Base-by-base conservation (phyloP, 2,888 invertebrate genomes). In the Cynaeus angustus region DNA sequence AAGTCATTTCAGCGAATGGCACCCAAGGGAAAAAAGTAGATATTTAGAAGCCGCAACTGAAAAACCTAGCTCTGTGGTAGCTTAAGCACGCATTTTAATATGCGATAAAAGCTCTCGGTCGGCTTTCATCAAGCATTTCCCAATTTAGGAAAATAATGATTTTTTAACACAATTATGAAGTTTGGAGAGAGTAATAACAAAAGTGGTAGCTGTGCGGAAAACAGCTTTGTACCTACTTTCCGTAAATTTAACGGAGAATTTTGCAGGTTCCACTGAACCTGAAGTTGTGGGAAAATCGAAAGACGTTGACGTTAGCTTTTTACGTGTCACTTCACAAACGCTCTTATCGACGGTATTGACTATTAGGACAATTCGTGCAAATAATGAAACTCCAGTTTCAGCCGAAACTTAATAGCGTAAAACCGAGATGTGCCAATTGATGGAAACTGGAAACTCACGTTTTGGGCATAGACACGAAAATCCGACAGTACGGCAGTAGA, bases 141-240 rank as follows among this genome's bases (percentile, higher is more conserved):
- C 41, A 55, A 8, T 55, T 55, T 37, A 4, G 13, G 12, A 16
- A 16, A 55, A 55, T 55, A 55, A 55, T 16, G 55, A 55, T 21
- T 56, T 56, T 56, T 56, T 56, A 28, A 56, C 10, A 28, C 26
- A 56, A 56, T 56, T 43, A 56, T n/a, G 21, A 56, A 56, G 43
- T 41, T 56, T 2, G 6, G 37, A 41, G 38, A 16, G 8, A n/a
- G n/a, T 50, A 46, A 46, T 13, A n/a, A 37, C 16, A 16, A 14
- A 46, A 16, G 14, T 13, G 46, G 4, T 8, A 5, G 16, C 14
- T 43, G 8, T 1, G 16, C 46, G 16, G 16, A 46, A 37, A 37
- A 37, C 37, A 37, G n/a, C n/a, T n/a, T n/a, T n/a, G n/a, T n/a
- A n/a, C n/a, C n/a, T n/a, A n/a, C n/a, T n/a, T n/a, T n/a, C n/a